Percentiles rank a stretch among this genome's conserved stretches.
phyloP scores from a whole-genome alignment of 2,888 invertebrate genomes.

The Germaria angustata region DNA sequence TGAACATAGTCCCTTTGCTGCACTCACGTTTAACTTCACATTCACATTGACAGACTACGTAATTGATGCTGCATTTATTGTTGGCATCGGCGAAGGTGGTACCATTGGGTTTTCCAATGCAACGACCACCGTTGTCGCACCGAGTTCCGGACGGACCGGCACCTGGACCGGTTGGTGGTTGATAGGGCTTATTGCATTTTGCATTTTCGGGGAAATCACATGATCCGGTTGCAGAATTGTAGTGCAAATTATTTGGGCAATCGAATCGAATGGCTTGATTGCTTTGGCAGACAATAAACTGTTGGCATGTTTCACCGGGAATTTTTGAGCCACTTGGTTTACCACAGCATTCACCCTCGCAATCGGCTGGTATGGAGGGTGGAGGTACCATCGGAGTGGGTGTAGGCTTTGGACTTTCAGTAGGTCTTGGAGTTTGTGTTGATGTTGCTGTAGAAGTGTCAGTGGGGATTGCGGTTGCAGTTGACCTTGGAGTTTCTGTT shows the following conservation, averaged over 20 bases:
- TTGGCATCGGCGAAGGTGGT: slow-evolving; percentile 38
- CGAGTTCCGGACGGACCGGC: slow-evolving; percentile 74
- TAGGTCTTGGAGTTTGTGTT: neutral
- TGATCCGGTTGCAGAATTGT: slow-evolving; percentile 47
- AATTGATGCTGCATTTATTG: slow-evolving; percentile 62
- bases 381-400: slow-evolving; percentile 10
- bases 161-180: slow-evolving; percentile 72
- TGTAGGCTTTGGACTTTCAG: neutral
- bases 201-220: slow-evolving; percentile 73
- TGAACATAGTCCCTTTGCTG: slow-evolving; percentile 67
- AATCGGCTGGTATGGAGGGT: slow-evolving; percentile 21
- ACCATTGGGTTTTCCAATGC: slow-evolving; percentile 70
- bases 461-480: neutral
- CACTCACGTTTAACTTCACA: slow-evolving; percentile 72
- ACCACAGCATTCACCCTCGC: slow-evolving; percentile 59
- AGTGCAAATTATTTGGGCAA: slow-evolving; percentile 72
- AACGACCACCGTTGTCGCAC: slow-evolving; percentile 70
- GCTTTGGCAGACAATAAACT: slow-evolving; percentile 67
- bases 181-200: slow-evolving; percentile 69
- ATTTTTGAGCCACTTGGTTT: slow-evolving; percentile 32
- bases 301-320: slow-evolving; percentile 61
- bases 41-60: slow-evolving; percentile 74
- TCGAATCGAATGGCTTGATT: slow-evolving; percentile 48
- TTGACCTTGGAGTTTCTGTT: neutral
- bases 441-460: neutral